A percentile compares a stretch with the other conserved stretches of the same genome.
Conservation (phyloP, 2,113 vertebrate genomes). For the Cervus canadensis region DNA sequence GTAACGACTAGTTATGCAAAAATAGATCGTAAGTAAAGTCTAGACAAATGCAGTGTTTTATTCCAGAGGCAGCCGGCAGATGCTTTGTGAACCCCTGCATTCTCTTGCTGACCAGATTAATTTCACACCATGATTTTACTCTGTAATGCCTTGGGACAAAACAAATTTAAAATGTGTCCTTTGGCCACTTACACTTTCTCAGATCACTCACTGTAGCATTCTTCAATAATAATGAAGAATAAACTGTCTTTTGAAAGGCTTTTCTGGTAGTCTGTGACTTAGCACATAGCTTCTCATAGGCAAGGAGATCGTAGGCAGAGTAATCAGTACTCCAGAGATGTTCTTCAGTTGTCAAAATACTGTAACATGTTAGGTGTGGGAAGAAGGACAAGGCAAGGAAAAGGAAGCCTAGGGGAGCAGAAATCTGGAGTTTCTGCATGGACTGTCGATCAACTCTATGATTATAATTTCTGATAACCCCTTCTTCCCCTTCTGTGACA, state of each 20-base stretch:
- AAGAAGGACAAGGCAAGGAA: constrained; percentile 58
- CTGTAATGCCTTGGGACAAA: constrained; percentile 29
- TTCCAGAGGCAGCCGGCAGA: constrained; percentile 59
- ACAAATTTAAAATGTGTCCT: constrained; percentile 38
- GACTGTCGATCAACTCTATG: constrained; percentile 32
- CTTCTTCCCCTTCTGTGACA: constrained; percentile 21
- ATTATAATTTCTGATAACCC: constrained; percentile 57
- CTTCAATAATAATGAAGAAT: constrained; percentile 29
- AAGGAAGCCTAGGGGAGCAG: constrained; percentile 46
- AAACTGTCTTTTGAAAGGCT: constrained; percentile 40
- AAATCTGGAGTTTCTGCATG: constrained; percentile 44
- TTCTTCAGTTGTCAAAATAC: constrained; percentile 67
- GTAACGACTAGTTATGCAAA: constrained; percentile 62
- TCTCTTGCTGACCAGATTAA: constrained; percentile 51
- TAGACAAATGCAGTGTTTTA: constrained; percentile 60
- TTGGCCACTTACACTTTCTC: constrained; percentile 29
- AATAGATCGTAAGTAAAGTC: constrained; percentile 58
- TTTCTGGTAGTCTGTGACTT: constrained; percentile 13
- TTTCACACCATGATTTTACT: constrained; percentile 34
- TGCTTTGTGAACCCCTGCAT: constrained; percentile 60
- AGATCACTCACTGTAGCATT: constrained; percentile 5
- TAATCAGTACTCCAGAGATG: constrained; percentile 60
- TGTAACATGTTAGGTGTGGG: constrained; percentile 57
- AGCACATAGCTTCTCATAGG: background rate
- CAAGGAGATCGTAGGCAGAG: constrained; percentile 33